Evolutionary conservation across 2,888 invertebrate species (phyloP).

Genomic region (Lacanobia oleracea): DNA sequence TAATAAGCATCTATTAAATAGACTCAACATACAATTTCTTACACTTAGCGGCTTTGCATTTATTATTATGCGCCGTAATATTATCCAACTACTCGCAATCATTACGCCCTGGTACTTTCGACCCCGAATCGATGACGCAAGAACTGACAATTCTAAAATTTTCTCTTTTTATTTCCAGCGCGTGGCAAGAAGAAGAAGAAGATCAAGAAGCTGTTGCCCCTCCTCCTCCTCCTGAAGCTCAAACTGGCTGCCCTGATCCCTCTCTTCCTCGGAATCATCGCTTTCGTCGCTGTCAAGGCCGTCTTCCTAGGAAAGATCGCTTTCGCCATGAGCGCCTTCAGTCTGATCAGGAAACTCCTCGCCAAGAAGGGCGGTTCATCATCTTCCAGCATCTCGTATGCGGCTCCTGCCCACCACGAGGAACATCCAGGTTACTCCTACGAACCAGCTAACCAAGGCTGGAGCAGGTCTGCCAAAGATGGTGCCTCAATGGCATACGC

Average conservation of each 20-base stretch:
- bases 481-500: conserved; percentile 93
- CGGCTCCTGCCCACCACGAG: conserved; percentile 91
- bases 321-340: conserved; percentile 94
- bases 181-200: conserved; percentile 95
- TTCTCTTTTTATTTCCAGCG: conserved; percentile 84
- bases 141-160: conserved; percentile 2
- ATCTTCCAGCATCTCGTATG: conserved; percentile 90
- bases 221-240: conserved; percentile 94
- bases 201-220: conserved; percentile 94
- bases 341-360: conserved; percentile 92
- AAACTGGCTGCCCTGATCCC: conserved; percentile 95
- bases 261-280: conserved; percentile 93
- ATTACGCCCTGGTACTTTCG: conserved; percentile 28
- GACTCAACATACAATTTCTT: conserved; percentile 33
- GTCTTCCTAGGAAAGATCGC: conserved; percentile 96
- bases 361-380: conserved; percentile 87
- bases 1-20: conserved; percentile 45
- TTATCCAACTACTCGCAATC: conserved; percentile 6
- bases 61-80: conserved; percentile 11
- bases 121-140: not conserved
- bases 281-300: conserved; percentile 95
- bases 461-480: conserved; percentile 92
- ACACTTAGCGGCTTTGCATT: conserved; percentile 19
- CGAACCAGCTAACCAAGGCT: conserved; percentile 89
- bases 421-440: conserved; percentile 90